A percentile compares a stretch with the other conserved stretches of the same genome.
These are phyloP conservation scores for Gobionotothen gibberifrons DNA, from an alignment of 2,797 vertebrate genomes.

Conservation along the genomic window DNA sequence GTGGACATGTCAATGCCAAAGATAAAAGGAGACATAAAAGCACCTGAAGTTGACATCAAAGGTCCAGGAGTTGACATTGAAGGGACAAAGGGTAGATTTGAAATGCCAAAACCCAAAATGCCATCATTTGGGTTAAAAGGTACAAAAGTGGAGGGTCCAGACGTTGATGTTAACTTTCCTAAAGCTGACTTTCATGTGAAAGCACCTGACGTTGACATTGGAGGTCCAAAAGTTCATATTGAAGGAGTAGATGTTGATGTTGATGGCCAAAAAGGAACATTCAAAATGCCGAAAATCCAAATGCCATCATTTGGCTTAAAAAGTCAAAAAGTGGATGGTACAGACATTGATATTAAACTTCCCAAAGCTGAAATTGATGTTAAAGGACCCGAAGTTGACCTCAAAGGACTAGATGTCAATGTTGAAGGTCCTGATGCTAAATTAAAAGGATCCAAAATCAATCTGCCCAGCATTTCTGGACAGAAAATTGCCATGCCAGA, in stretches of 20 bases:
- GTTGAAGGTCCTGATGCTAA: constrained; percentile 16
- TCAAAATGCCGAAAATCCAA: neutral
- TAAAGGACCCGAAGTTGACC: neutral
- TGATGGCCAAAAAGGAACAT: too few species aligned
- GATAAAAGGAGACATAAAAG: neutral
- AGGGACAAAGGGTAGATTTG: neutral
- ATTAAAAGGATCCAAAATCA: constrained; percentile 31
- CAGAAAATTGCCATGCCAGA: constrained; percentile 20
- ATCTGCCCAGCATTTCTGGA: constrained; percentile 12
- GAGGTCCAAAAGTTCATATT: too few species aligned
- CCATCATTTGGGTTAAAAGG: neutral
- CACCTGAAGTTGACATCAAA: too few species aligned
- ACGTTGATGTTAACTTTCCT: constrained; percentile 4
- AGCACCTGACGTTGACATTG: neutral
- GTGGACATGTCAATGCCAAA: constrained; percentile 26
- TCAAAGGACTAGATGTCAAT: neutral
- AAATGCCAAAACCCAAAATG: neutral
- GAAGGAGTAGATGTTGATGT: too few species aligned
- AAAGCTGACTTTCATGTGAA: constrained; percentile 35
- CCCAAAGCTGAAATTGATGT: constrained; percentile 29
- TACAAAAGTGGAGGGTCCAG: constrained; percentile 24
- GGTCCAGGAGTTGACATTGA: neutral
- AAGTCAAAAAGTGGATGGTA: constrained; percentile 16
- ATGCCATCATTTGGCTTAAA: neutral
- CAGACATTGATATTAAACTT: constrained; percentile 21